A percentile compares a stretch with the other conserved stretches of the same genome.
These are phyloP conservation scores for Arge pagana DNA, from an alignment of 2,888 invertebrate species.

Conservation along the genomic window DNA sequence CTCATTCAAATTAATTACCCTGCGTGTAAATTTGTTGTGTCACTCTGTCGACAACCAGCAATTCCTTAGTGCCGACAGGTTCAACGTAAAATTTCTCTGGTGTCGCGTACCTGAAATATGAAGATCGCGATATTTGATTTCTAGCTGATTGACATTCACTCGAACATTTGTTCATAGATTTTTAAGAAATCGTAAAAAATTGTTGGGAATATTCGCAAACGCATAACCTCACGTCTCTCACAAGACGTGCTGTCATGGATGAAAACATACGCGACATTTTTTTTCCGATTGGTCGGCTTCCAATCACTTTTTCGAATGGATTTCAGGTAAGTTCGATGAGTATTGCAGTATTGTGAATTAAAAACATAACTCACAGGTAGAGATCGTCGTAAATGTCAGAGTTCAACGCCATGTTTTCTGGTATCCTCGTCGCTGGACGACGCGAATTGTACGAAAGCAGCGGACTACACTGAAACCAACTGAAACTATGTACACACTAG, in stretches of 20 bases:
- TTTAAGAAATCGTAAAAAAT: constrained; percentile 14
- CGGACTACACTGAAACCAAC: too few relatives aligned
- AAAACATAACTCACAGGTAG: constrained; percentile 71
- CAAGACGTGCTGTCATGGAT: too few relatives aligned
- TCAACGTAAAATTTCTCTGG: constrained; percentile 88
- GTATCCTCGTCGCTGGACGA: too few relatives aligned
- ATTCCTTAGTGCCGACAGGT: constrained; percentile 74
- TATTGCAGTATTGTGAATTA: too few relatives aligned
- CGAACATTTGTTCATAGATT: too few relatives aligned
- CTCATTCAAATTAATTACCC: constrained; percentile 62
- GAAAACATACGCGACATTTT: too few relatives aligned
- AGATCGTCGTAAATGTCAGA: constrained; percentile 72
- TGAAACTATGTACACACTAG: too few relatives aligned
- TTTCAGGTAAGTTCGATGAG: too few relatives aligned
- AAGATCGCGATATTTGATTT: constrained; percentile 16
- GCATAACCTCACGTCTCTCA: too few relatives aligned
- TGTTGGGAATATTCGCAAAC: constrained; percentile 5
- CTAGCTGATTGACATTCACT: constrained; percentile 20
- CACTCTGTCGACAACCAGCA: constrained; percentile 84
- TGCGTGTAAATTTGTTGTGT: constrained; percentile 73
- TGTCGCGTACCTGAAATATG: constrained; percentile 75
- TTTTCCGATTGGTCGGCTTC: too few relatives aligned
- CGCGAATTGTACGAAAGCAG: too few relatives aligned
- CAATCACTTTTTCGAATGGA: too few relatives aligned
- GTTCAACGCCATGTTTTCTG: constrained; percentile 50